phyloP scores from a whole-genome alignment of 2,888 invertebrate species.

The Hymenopus coronatus region DNA sequence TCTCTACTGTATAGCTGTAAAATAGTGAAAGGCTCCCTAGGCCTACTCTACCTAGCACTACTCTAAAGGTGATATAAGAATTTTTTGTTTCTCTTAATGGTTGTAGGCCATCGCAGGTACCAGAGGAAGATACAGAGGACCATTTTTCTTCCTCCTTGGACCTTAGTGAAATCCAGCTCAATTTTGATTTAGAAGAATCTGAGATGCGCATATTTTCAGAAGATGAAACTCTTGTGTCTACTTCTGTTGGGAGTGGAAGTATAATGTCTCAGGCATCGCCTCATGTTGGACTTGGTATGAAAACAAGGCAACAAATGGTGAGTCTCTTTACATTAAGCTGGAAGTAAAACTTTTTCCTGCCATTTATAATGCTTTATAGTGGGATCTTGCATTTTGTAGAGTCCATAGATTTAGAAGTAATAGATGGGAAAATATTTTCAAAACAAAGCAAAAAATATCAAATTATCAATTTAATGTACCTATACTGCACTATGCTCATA shows the following conservation, averaged over 20 bases:
- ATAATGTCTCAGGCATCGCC: constrained; percentile 27
- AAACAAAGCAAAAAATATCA: too few relatives aligned
- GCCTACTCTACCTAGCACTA: too few relatives aligned
- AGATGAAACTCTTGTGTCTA: constrained; percentile 65
- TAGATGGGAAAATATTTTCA: too few relatives aligned
- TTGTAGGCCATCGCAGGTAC: constrained; percentile 38
- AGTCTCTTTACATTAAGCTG: neutral
- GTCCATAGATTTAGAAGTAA: too few relatives aligned
- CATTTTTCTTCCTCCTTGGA: constrained; percentile 57
- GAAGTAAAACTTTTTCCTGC: too few relatives aligned
- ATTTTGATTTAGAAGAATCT: constrained; percentile 80
- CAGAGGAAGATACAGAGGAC: constrained; percentile 40
- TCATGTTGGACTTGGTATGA: neutral
- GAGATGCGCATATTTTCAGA: constrained; percentile 88
- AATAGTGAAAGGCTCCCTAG: too few relatives aligned
- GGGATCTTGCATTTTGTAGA: too few relatives aligned
- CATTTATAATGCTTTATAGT: too few relatives aligned
- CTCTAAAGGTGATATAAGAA: too few relatives aligned
- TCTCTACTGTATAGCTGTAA: too few relatives aligned
- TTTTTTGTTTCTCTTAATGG: neutral
- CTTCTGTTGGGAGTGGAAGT: constrained; percentile 36
- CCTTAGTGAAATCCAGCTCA: constrained; percentile 78
- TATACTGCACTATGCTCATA: too few relatives aligned
- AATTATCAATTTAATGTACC: too few relatives aligned
- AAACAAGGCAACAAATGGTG: constrained; percentile 2